These are phyloP conservation scores for Carduelis carduelis DNA, from an alignment of 2,797 vertebrate genomes.

Conservation along the genomic window DNA sequence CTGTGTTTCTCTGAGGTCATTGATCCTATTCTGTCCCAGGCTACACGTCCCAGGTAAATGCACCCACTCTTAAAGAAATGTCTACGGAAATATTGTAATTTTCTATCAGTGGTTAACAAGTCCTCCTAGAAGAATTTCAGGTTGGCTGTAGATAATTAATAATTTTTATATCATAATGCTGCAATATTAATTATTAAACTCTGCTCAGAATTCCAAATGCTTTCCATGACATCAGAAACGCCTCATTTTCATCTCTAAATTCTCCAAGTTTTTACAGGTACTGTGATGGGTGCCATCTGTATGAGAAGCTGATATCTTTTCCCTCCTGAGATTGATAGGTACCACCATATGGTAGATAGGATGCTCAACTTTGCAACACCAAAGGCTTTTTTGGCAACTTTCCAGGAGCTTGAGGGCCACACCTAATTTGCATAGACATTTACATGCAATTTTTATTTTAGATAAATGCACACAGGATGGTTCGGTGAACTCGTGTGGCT, in stretches of 20 bases:
- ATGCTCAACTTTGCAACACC: slow-evolving; percentile 53
- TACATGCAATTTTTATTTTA: slow-evolving; percentile 48
- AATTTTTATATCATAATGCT: not conserved
- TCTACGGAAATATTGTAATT: not conserved
- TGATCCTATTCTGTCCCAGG: not conserved
- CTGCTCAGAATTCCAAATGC: not conserved
- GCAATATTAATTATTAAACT: not conserved
- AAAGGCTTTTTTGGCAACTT: slow-evolving; percentile 20
- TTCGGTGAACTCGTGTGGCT: not conserved
- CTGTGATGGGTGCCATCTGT: slow-evolving; percentile 3
- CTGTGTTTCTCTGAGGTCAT: not conserved
- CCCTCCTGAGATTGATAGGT: not conserved
- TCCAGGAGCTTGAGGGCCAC: slow-evolving; percentile 52
- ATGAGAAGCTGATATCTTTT: not conserved
- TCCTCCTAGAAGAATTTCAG: not conserved
- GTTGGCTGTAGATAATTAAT: not conserved
- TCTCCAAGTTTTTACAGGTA: slow-evolving; percentile 20
- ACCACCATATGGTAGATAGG: slow-evolving; percentile 41
- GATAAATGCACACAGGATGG: not conserved
- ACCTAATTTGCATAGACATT: slow-evolving; percentile 46
- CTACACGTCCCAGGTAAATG: not conserved
- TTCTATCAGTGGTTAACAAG: not conserved
- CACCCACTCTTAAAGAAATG: not conserved
- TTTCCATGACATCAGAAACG: rapidly evolving
- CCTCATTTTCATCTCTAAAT: not conserved